Conservation (phyloP, 2,797 vertebrate genomes). For the Halcyon leucocephala region DNA sequence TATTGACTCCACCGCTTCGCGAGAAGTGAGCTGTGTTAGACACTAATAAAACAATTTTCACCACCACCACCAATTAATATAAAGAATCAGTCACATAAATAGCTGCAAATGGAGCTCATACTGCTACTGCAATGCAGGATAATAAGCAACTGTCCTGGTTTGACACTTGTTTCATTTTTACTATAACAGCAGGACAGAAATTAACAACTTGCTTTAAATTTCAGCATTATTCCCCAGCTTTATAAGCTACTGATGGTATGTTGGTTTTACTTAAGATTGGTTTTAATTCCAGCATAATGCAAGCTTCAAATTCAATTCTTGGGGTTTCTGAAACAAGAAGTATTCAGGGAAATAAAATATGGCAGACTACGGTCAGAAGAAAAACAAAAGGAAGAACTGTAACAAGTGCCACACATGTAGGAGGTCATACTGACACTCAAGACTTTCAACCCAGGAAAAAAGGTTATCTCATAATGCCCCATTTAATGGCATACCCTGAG, state of each 20-base stretch:
- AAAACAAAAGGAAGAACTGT: not conserved
- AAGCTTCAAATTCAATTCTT: not conserved
- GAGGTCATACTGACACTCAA: not conserved
- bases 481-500: not conserved
- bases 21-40: not conserved
- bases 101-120: not conserved
- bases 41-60: not conserved
- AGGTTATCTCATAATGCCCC: not conserved
- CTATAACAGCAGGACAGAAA: not conserved
- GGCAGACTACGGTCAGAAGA: not conserved
- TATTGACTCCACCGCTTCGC: not conserved
- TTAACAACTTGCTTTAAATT: not conserved
- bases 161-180: not conserved
- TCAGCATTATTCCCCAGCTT: not conserved
- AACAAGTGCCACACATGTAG: not conserved
- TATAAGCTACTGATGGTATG: not conserved
- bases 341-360: not conserved
- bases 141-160: not conserved
- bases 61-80: not conserved
- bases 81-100: not conserved
- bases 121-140: not conserved
- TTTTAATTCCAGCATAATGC: not conserved
- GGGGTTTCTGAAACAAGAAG: not conserved
- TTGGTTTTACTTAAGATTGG: not conserved
- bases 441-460: not conserved